Evolutionary conservation across 2,888 invertebrate species (phyloP).

Genomic region (Schizotus pectinicornis): DNA sequence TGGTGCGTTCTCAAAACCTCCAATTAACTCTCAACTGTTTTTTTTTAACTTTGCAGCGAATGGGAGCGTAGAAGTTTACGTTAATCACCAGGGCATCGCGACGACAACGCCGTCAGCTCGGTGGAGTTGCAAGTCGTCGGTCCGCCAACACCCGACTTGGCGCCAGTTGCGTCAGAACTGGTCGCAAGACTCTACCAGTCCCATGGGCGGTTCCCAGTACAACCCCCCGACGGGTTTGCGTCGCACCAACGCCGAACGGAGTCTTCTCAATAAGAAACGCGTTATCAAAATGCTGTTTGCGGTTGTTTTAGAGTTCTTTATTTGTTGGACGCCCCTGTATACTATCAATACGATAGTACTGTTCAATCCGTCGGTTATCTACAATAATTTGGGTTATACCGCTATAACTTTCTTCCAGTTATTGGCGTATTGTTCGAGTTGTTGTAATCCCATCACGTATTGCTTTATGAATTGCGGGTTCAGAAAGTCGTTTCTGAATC

Average conservation of each 20-base stretch:
- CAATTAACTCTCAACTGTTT: conserved; percentile 6
- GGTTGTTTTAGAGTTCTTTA: conserved; percentile 73
- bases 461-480: conserved; percentile 74
- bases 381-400: conserved; percentile 59
- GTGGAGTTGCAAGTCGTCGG: conserved; percentile 45
- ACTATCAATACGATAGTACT: conserved; percentile 65
- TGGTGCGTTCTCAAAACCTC: conserved; percentile 30
- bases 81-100: conserved; percentile 57
- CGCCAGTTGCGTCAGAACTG: conserved; percentile 50
- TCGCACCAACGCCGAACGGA: conserved; percentile 60
- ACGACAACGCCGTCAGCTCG: conserved; percentile 49
- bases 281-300: conserved; percentile 71
- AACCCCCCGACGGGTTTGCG: conserved; percentile 41
- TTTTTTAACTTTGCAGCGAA: conserved; percentile 47
- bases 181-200: conserved; percentile 46
- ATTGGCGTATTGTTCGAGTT: conserved; percentile 66
- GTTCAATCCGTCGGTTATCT: conserved; percentile 60
- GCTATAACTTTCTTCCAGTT: conserved; percentile 65
- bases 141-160: conserved; percentile 49
- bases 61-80: conserved; percentile 58
- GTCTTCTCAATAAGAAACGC: conserved; percentile 59
- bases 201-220: conserved; percentile 31
- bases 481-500: conserved; percentile 66
- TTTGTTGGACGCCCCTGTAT: conserved; percentile 73
- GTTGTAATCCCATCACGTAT: conserved; percentile 73